These are phyloP conservation scores for Enteromius treurensis DNA, from an alignment of 2,797 vertebrate genomes.

Conservation along the genomic window DNA sequence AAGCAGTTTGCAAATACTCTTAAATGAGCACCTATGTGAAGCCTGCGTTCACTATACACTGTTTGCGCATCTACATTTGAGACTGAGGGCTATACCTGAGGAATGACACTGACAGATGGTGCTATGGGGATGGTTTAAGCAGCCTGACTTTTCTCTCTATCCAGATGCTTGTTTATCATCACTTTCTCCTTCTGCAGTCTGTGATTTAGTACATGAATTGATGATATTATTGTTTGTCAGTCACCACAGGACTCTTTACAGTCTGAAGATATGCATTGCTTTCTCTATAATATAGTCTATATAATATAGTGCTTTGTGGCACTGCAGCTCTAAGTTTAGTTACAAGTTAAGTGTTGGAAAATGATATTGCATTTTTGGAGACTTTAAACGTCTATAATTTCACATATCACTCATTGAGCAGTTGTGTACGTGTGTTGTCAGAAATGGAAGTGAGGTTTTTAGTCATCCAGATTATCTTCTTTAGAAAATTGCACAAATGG, in stretches of 20 bases:
- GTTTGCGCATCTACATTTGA: slow-evolving; percentile 1
- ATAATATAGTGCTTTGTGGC: slow-evolving; percentile 1
- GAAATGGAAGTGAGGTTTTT: slow-evolving; percentile 19
- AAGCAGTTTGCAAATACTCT: neutral
- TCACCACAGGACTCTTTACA: slow-evolving; percentile 28
- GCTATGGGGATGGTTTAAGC: slow-evolving; percentile 35
- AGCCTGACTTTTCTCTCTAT: slow-evolving; percentile 18
- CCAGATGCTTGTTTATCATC: slow-evolving; percentile 73
- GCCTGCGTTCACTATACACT: neutral
- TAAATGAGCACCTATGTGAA: neutral
- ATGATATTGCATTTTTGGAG: neutral
- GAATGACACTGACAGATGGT: slow-evolving; percentile 27
- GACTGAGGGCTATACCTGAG: neutral
- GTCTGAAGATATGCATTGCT: slow-evolving; percentile 3
- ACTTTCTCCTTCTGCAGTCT: slow-evolving; percentile 47
- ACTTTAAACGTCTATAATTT: neutral
- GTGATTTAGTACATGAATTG: slow-evolving; percentile 45
- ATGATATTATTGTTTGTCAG: slow-evolving; percentile 41
- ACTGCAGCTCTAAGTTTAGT: neutral
- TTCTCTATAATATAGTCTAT: neutral
- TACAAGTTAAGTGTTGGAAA: slow-evolving; percentile 3
- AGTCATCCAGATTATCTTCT: slow-evolving; percentile 24
- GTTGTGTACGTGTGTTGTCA: neutral
- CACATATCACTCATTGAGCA: neutral
- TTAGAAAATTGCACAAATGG: slow-evolving; percentile 19